Base-by-base conservation (phyloP, 2,888 invertebrate genomes). In the Synergus gifuensis region DNA sequence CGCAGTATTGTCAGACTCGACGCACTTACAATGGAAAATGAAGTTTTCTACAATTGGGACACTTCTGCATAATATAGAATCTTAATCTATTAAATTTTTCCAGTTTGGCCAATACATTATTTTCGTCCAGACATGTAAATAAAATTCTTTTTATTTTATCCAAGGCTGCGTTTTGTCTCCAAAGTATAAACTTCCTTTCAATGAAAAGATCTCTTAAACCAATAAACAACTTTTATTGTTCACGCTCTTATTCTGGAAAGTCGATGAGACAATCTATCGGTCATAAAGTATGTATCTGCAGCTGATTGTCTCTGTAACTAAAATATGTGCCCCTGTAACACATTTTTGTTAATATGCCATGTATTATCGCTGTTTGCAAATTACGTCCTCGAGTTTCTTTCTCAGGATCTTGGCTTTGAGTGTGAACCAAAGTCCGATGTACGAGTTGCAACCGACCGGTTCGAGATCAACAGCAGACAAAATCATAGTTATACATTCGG, bases 391-490 rank as follows among this genome's bases (percentile, higher is more conserved):
- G 58, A 11, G 9, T 9, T 18, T 2, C 18, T 58, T 18, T 9
- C 9, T 46, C 28, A 16, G 11, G 49, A 69, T 69, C 16, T 69
- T 69, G 36, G 46, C 67, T 67, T 22, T 14, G 22, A 28, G 49
- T 49, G 22, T 69, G 16, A 69, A 28, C 67, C 22, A 69, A 28
- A 22, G 58, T 62, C 78, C 79, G 73, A 79, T 64, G 69, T 28
- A 44, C 79, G 69, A 73, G 2, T 58, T 18, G 0, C 77, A 76
- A 78, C 49, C 82, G 79, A 83, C 81, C 83, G 81, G 82, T 79
- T 83, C 76, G 81, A 18, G 4, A n/a, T n/a, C 0, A 4, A 78
- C 81, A 78, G 77, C 76, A 78, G 78, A 78, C 82, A 79, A 82
- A 82, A 83, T 82, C 2, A 54, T 54, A 18, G 8, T 9, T 54